Conservation (phyloP, 2,113 vertebrate species). For the Beaufortia kweichowensis region DNA sequence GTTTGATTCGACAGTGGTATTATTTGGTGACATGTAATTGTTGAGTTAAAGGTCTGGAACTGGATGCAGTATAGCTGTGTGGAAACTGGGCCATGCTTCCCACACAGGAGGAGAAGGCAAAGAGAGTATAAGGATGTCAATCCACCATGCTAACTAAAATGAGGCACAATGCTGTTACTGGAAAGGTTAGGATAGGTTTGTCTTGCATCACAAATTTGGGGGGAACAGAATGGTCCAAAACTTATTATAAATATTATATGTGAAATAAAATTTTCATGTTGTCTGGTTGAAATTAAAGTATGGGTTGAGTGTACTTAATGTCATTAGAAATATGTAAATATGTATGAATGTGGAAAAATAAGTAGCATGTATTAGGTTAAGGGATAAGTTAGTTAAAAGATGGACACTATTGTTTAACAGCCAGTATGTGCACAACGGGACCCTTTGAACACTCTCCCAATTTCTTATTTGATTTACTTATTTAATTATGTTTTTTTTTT, state of each 20-base stretch:
- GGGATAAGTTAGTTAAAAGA: neutral
- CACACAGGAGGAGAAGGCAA: constrained; percentile 51
- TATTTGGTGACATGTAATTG: neutral
- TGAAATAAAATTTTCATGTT: neutral
- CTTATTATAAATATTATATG: constrained; percentile 15
- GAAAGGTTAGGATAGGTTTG: constrained; percentile 57
- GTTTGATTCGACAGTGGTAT: neutral
- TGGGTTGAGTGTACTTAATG: neutral
- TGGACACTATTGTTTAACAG: neutral
- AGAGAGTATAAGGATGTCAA: constrained; percentile 66
- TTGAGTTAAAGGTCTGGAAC: neutral
- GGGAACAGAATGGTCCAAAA: constrained; percentile 40
- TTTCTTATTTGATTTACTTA: neutral
- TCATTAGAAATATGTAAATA: neutral
- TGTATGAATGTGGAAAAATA: neutral
- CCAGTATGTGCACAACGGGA: neutral
- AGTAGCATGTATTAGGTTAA: neutral
- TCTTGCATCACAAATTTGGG: constrained; percentile 58
- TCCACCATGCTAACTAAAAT: constrained; percentile 73
- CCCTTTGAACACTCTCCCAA: neutral
- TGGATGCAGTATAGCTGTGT: neutral
- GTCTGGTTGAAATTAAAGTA: neutral
- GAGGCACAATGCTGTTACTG: constrained; percentile 57
- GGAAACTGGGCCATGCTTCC: constrained; percentile 43
- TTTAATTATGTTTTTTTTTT: neutral